A percentile compares a stretch with the other conserved stretches of the same genome.
These are phyloP conservation scores for Laothoe populi DNA, from an alignment of 2,888 invertebrate genomes.

Conservation along the genomic window DNA sequence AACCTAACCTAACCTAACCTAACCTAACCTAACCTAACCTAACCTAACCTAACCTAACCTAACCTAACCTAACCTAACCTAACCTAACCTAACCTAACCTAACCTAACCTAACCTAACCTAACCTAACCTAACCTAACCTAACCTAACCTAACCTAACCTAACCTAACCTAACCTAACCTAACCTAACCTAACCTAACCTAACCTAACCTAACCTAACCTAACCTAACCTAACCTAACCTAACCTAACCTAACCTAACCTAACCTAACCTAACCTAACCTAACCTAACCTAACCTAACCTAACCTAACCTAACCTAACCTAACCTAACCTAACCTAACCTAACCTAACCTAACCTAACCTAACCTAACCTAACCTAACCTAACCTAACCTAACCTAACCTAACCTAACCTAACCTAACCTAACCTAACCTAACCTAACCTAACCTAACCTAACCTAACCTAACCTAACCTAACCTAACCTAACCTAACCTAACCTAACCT, in stretches of 20 bases:
- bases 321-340: slow-evolving; percentile 26
- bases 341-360: slow-evolving; percentile 39
- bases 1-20: slow-evolving; percentile 38
- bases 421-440: slow-evolving; percentile 39
- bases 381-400: slow-evolving; percentile 39
- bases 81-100: slow-evolving; percentile 38
- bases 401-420: slow-evolving; percentile 39
- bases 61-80: slow-evolving; percentile 37
- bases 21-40: slow-evolving; percentile 40
- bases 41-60: slow-evolving; percentile 34
- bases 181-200: slow-evolving; percentile 41
- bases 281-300: slow-evolving; percentile 40
- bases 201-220: slow-evolving; percentile 39
- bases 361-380: slow-evolving; percentile 39
- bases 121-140: slow-evolving; percentile 36
- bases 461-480: slow-evolving; percentile 31
- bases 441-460: slow-evolving; percentile 39
- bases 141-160: slow-evolving; percentile 39
- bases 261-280: slow-evolving; percentile 38
- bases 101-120: slow-evolving; percentile 40
- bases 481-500: slow-evolving; percentile 17
- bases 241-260: slow-evolving; percentile 40
- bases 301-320: slow-evolving; percentile 29
- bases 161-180: slow-evolving; percentile 42
- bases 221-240: slow-evolving; percentile 42